A percentile compares a stretch with the other conserved stretches of the same genome.
phyloP scores from a whole-genome alignment of 2,797 vertebrate species.

The Oreochromis mossambicus region DNA sequence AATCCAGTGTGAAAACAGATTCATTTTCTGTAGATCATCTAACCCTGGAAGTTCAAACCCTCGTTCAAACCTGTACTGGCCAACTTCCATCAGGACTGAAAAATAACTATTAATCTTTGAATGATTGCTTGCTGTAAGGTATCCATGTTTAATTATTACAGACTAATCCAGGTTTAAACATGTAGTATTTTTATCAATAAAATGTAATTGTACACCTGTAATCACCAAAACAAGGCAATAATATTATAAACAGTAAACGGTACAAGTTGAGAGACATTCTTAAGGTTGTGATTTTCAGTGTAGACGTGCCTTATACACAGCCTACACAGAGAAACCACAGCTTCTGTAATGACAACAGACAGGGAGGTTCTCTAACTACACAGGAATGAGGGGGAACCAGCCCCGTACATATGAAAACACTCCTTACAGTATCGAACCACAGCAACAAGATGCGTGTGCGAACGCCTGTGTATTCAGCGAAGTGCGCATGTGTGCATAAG shows the following conservation, averaged over 20 bases:
- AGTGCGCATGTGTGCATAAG: not conserved
- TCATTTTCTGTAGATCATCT: not conserved
- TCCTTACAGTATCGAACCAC: constrained; percentile 14
- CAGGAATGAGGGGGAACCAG: constrained; percentile 54
- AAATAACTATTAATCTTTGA: not conserved
- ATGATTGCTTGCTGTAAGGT: not conserved
- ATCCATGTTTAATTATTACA: not conserved
- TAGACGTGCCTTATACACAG: not conserved
- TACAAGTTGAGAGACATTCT: not conserved
- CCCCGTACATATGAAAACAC: constrained; percentile 15
- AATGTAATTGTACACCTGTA: not conserved
- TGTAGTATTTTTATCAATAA: not conserved
- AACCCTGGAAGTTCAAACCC: not conserved
- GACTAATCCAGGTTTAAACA: not conserved
- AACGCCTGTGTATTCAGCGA: not conserved
- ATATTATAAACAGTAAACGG: not conserved
- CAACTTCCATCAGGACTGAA: not conserved
- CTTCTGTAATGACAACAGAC: constrained; percentile 8
- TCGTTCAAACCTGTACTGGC: not conserved
- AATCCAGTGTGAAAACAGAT: not conserved
- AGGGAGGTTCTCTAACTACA: not conserved
- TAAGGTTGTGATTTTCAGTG: not conserved
- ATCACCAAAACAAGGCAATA: not conserved
- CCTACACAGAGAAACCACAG: not conserved
- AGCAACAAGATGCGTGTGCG: not conserved